These are phyloP conservation scores for Centrocercus urophasianus DNA, from an alignment of 2,113 vertebrate species.

Conservation along the genomic window DNA sequence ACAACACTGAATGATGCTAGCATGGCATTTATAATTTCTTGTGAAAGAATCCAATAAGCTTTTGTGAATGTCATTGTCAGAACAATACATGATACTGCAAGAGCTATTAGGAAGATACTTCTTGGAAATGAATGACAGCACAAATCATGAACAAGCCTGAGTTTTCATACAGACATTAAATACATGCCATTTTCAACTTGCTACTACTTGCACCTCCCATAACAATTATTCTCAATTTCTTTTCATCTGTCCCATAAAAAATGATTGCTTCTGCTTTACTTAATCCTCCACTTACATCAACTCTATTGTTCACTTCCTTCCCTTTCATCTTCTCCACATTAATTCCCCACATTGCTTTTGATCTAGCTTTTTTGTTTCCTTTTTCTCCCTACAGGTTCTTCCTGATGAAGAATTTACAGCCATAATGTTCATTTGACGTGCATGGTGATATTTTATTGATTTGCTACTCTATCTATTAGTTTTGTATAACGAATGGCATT, in stretches of 20 bases:
- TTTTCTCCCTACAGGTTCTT: constrained; percentile 38
- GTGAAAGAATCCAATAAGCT: not conserved
- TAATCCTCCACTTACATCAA: constrained; percentile 65
- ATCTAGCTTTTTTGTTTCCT: constrained; percentile 64
- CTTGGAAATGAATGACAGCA: not conserved
- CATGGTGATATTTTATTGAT: constrained; percentile 62
- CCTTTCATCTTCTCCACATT: constrained; percentile 69
- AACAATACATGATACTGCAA: not conserved
- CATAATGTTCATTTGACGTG: constrained; percentile 40
- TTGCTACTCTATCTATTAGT: not conserved
- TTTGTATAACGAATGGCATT: constrained; percentile 29
- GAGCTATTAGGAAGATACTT: constrained; percentile 10
- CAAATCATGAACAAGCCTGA: not conserved
- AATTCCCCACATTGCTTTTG: constrained; percentile 58
- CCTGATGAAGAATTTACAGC: constrained; percentile 53
- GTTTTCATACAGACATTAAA: constrained; percentile 13
- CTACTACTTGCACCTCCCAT: constrained; percentile 3
- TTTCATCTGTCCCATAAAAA: constrained; percentile 60
- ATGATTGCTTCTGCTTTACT: constrained; percentile 62
- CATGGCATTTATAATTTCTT: not conserved
- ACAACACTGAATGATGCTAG: not conserved
- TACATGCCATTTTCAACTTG: constrained; percentile 39
- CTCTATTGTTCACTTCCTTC: constrained; percentile 53
- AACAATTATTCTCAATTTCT: constrained; percentile 56
- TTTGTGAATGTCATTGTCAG: not conserved